Base-by-base conservation (phyloP, 2,888 invertebrate species). In the Eupithecia inturbata region DNA sequence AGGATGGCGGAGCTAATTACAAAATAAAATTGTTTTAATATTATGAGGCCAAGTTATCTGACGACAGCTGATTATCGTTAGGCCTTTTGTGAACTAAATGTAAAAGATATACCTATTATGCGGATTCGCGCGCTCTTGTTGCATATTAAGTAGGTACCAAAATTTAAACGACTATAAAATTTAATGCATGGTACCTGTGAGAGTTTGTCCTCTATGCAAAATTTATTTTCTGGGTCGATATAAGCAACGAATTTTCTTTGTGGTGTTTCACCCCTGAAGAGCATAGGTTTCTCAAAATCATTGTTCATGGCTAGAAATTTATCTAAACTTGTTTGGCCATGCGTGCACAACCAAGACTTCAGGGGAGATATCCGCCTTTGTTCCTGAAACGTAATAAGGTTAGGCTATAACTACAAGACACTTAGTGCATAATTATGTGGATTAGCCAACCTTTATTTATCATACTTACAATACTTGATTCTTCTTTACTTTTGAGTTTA, bases 161-260 rank as follows among this genome's bases (percentile, higher is more conserved):
- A 26, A n/a, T 26, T 57, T 5, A 26, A 14, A 26, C 26, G 26
- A 26, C 12, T 26, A 26, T 9, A 57, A 26, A 26, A 26, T 14
- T 71, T 39, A 77, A 22, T 68, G 33, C 28, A 39, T 33, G 41
- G 41, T 66, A 39, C 9, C 95, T 99, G 99, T 9, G 99, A 99
- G 69, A 99, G 92, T 92, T 99, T 99, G 88, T 99, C 99, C 91
- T 98, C 97, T 75, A 97, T 95, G 71, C 96, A 96, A 90, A 99
- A 98, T 89, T 97, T 96, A 84, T 98, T 96, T 76, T 99, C 98
- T 0, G 98, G 97, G 91, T 99, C 99, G 81, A 99, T 99, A 85
- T 98, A 98, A 0, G 99, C 99, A 0, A 97, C 97, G 89, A 99
- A 98, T 88, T 97, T 97, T 80, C 98, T 95, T 87, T 98, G 95